A percentile compares a stretch with the other conserved stretches of the same genome.
phyloP scores from a whole-genome alignment of 2,888 invertebrate species.

The Ethmia dodecea region DNA sequence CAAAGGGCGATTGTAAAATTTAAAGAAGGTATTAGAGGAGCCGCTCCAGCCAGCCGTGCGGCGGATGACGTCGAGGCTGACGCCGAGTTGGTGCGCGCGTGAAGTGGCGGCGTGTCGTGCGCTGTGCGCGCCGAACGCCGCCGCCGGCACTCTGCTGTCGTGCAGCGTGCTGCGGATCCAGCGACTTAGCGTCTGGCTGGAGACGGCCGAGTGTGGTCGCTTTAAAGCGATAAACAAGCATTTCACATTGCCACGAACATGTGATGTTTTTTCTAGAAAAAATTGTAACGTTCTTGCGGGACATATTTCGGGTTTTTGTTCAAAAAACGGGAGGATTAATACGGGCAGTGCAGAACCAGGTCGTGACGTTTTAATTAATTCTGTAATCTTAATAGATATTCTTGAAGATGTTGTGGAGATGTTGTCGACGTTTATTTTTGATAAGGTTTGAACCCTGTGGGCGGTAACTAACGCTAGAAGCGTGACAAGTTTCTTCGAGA shows the following conservation, averaged over 20 bases:
- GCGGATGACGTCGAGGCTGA: constrained; percentile 3
- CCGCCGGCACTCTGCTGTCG: not conserved
- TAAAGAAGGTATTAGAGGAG: constrained; percentile 2
- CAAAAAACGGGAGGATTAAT: not conserved
- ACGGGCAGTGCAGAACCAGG: too few relatives aligned
- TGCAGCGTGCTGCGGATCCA: not conserved
- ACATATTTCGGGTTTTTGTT: not conserved
- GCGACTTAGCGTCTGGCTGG: not conserved
- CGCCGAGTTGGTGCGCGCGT: not conserved
- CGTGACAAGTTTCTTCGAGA: too few relatives aligned
- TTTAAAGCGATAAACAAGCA: not conserved
- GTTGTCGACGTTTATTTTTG: too few relatives aligned
- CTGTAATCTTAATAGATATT: too few relatives aligned
- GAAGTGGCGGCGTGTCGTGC: not conserved
- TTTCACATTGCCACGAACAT: not conserved
- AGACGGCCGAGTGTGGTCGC: not conserved
- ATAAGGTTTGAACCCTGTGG: too few relatives aligned
- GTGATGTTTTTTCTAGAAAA: not conserved
- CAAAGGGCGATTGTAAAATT: constrained; percentile 3
- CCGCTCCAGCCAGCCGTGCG: constrained; percentile 8
- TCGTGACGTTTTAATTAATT: too few relatives aligned
- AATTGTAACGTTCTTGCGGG: not conserved
- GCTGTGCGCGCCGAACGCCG: not conserved
- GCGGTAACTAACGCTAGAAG: too few relatives aligned
- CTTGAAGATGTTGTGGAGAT: too few relatives aligned